A percentile compares a stretch with the other conserved stretches of the same genome.
These are phyloP conservation scores for Phalanger gymnotis DNA, from an alignment of 2,797 vertebrate species.

Conservation along the genomic window DNA sequence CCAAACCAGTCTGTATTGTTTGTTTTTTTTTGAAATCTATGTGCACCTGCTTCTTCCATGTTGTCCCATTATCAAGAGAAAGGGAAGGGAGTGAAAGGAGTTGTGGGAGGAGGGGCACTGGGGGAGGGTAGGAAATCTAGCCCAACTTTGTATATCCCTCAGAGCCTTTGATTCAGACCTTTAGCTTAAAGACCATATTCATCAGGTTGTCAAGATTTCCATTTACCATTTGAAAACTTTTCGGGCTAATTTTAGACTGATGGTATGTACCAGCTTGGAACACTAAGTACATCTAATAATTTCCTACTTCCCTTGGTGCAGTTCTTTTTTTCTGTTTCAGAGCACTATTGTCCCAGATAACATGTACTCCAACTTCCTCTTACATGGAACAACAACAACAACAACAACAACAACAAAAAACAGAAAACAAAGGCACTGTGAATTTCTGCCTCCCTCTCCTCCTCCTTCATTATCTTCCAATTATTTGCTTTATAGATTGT, in stretches of 20 bases:
- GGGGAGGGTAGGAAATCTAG: rapidly evolving
- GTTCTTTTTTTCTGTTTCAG: neutral
- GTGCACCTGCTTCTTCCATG: neutral
- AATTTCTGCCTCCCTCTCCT: neutral
- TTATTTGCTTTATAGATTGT: neutral
- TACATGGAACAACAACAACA: neutral
- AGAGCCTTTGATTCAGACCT: neutral
- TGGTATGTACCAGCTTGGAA: neutral
- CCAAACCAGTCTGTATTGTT: rapidly evolving
- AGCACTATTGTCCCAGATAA: neutral
- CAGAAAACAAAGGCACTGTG: neutral
- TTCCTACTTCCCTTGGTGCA: neutral
- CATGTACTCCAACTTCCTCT: neutral
- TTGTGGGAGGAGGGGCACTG: too few relatives aligned
- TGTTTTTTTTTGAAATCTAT: neutral
- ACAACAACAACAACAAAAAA: too few relatives aligned
- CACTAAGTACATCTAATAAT: neutral
- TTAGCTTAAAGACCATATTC: neutral
- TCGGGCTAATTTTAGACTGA: neutral
- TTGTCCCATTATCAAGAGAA: rapidly evolving
- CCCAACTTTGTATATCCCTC: neutral
- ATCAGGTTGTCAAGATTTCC: neutral
- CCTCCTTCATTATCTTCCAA: neutral
- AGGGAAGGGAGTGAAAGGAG: neutral
- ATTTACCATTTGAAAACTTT: neutral